These are phyloP conservation scores for Arrhopalites spinosus DNA, from an alignment of 2,888 invertebrate species.

Conservation along the genomic window DNA sequence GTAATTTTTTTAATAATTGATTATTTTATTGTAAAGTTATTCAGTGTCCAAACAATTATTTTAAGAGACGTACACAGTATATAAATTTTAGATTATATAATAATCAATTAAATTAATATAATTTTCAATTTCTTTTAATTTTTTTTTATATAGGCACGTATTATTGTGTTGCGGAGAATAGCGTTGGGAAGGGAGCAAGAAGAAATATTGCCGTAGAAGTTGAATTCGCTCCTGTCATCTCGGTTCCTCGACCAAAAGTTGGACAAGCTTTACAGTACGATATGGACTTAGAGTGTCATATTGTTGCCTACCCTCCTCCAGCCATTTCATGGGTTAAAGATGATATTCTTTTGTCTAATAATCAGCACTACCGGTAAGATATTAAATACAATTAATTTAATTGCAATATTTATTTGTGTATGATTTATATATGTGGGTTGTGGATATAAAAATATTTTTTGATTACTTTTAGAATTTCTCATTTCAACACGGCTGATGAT, in stretches of 20 bases:
- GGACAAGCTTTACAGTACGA: conserved; percentile 90
- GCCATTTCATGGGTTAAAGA: conserved; percentile 87
- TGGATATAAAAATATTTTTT: neutral
- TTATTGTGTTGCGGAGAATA: conserved; percentile 69
- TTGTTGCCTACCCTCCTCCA: conserved; percentile 92
- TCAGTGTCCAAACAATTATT: too few species aligned
- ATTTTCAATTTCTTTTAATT: too few species aligned
- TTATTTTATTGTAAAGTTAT: too few species aligned
- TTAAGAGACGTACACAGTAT: too few species aligned
- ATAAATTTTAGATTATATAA: too few species aligned
- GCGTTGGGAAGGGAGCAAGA: conserved; percentile 79
- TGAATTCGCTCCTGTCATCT: conserved; percentile 85
- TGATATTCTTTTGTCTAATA: conserved; percentile 81
- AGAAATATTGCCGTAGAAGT: conserved; percentile 85
- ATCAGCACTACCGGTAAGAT: conserved; percentile 79
- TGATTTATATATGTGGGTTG: neutral
- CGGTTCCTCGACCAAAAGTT: conserved; percentile 79
- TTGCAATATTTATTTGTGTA: neutral
- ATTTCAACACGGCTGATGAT: conserved; percentile 89
- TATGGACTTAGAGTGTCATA: conserved; percentile 92
- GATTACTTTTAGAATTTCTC: conserved; percentile 70
- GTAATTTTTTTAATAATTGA: too few species aligned
- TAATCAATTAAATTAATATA: too few species aligned
- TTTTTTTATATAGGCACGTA: too few species aligned
- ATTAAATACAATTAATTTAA: neutral